Evolutionary conservation across 2,888 invertebrate species (phyloP), one percentile per base, ranked within the genome.

Genomic region (Xylocampa areola): DNA sequence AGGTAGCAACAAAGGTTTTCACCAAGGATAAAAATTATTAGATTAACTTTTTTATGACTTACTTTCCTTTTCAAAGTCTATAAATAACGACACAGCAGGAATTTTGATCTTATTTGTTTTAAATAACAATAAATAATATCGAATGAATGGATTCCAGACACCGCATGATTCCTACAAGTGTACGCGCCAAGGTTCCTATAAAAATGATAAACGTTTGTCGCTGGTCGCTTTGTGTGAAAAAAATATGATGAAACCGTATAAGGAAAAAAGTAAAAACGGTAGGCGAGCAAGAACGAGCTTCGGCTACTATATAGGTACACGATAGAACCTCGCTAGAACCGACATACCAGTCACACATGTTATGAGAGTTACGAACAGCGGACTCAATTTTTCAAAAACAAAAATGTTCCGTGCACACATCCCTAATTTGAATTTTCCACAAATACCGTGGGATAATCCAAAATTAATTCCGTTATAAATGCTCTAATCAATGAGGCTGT

Each of bases 21-120:
- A n/a, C n/a, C 1, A 4, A 2, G 35, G 6, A 14, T 13, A 36
- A 48, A 32, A 40, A 35, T 30, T 29, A 52, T 50, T 64, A 39
- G 39, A 54, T 54, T 57, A 44, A 11, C 30, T 16, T 45, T 35
- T 36, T 32, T 50, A 47, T 55, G 58, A 60, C 61, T 65, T 62
- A 76, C 77, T 80, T 81, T 79, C 70, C 55, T 58, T 71, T 68
- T 81, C 60, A 60, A 61, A 51, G 36, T 45, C 66, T 53, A 84
- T 86, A 84, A 84, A 84, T 84, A 76, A 68, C 44, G 36, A 33
- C 83, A 4, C 87, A 87, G 89, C 87, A 62, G 84, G 87, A 79
- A 77, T 81, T 81, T 88, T 85, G 90, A 86, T 84, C 82, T 79
- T 87, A 87, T 89, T 89, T 89, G 87, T 88, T 87, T 89, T 84